A percentile compares a stretch with the other conserved stretches of the same genome.
phyloP scores from a whole-genome alignment of 2,797 vertebrate genomes.

The Macropodus opercularis region DNA sequence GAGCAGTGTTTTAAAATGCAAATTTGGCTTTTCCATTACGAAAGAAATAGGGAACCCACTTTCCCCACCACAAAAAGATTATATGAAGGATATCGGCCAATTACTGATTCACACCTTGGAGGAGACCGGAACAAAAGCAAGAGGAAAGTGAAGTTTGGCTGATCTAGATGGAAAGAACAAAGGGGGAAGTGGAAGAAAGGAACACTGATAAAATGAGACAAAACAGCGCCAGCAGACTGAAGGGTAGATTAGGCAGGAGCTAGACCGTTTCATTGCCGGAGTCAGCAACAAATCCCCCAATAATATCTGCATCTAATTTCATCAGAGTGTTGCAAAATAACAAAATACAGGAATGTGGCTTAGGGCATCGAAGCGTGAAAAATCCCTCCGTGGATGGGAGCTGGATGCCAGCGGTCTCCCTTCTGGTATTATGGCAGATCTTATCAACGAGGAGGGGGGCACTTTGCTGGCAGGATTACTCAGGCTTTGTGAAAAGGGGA shows the following conservation, averaged over 20 bases:
- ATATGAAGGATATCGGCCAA: constrained; percentile 53
- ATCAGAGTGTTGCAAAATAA: constrained; percentile 66
- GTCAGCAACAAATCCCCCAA: constrained; percentile 72
- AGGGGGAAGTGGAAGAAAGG: constrained; percentile 18
- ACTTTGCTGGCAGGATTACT: constrained; percentile 78
- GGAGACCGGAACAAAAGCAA: constrained; percentile 32
- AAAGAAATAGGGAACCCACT: constrained; percentile 32
- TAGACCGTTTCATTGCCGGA: constrained; percentile 65
- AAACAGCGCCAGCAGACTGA: constrained; percentile 39
- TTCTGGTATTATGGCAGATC: constrained; percentile 71
- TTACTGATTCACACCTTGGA: constrained; percentile 61
- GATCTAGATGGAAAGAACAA: constrained; percentile 19
- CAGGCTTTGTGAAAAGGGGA: constrained; percentile 71
- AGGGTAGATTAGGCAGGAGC: constrained; percentile 72
- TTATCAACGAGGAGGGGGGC: constrained; percentile 72
- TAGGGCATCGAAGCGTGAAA: constrained; percentile 71
- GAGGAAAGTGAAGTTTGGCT: constrained; percentile 6
- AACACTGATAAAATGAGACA: constrained; percentile 59
- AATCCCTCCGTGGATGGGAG: constrained; percentile 73
- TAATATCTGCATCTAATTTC: constrained; percentile 77
- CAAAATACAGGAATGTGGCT: constrained; percentile 69
- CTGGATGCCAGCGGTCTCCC: constrained; percentile 64
- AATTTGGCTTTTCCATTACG: constrained; percentile 22
- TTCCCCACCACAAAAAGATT: constrained; percentile 49
- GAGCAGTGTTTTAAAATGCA: constrained; percentile 34